Evolutionary conservation across 2,888 invertebrate species (phyloP).

Genomic region (Drosophila subsilvestris): DNA sequence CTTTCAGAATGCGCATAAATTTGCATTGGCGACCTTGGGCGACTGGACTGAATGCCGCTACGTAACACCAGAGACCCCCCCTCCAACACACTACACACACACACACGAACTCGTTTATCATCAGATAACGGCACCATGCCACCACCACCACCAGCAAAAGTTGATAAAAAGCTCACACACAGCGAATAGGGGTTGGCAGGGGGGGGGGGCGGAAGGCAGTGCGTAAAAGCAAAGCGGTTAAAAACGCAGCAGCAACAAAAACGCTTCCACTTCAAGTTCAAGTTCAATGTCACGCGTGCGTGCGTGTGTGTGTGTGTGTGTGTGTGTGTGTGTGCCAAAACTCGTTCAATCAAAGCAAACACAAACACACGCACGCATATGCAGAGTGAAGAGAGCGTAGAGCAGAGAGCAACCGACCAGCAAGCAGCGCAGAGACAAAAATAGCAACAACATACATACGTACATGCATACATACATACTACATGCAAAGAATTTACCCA

Average conservation of each 20-base stretch:
- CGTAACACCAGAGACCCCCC: slow-evolving; percentile 13
- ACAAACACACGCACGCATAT: slow-evolving; percentile 29
- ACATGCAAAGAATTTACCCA: slow-evolving; percentile 20
- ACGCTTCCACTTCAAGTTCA: slow-evolving; percentile 60
- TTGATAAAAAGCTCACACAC: slow-evolving; percentile 54
- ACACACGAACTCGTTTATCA: slow-evolving; percentile 32
- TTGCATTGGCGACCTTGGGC: slow-evolving; percentile 68
- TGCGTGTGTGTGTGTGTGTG: slow-evolving; percentile 21
- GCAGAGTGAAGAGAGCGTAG: background rate
- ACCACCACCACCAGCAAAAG: slow-evolving; percentile 16
- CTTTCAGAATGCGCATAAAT: slow-evolving; percentile 71
- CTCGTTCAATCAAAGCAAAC: slow-evolving; percentile 66
- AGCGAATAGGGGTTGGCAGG: background rate
- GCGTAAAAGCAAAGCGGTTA: slow-evolving; percentile 32
- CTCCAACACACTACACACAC: background rate
- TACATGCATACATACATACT: slow-evolving; percentile 11
- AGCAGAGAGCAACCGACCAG: background rate
- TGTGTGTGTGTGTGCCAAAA: slow-evolving; percentile 49
- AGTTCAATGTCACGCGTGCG: slow-evolving; percentile 70
- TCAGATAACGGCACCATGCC: slow-evolving; percentile 61
- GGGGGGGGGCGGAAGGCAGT: slow-evolving; percentile 15
- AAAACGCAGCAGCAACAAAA: slow-evolving; percentile 22
- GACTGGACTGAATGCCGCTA: slow-evolving; percentile 15
- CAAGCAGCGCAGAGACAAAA: slow-evolving; percentile 1
- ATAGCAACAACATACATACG: slow-evolving; percentile 25